Base-by-base conservation (phyloP, 2,797 vertebrate genomes). In the Acipenser transmontanus region DNA sequence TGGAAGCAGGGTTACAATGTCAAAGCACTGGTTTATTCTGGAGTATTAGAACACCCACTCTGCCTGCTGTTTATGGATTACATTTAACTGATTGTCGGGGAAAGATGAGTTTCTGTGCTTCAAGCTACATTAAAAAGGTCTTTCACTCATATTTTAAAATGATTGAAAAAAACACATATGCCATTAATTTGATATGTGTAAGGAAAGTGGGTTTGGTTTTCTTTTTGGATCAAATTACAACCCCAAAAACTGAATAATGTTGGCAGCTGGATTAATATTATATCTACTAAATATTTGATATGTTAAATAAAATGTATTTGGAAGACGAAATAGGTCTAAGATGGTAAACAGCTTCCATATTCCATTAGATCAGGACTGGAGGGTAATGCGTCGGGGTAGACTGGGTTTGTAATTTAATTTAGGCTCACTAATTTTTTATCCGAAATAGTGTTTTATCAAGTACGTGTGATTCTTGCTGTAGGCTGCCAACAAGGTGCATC, bases 161-260 rank as follows among this genome's bases (percentile, higher is more conserved):
- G n/a, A 57, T 12, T 5, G 8, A 47, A 52, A 65, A 34, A 57
- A 13, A 57, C 64, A 13, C 51, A 8, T 52, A 12, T 6, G 8
- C 13, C 14, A 65, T 65, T 65, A 13, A 65, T 65, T 14, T 65
- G 12, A 57, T 48, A 12, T 4, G 47, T 7, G 47, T 4, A 13
- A 17, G 17, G 61, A 47, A n/a, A 13, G 12, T 10, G 54, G 56
- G 64, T 48, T 59, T 54, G 14, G 52, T 51, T 59, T 59, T 56
- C 51, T 47, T 57, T 66, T 66, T 66, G 57, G 64, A 66, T 66
- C 48, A 47, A 66, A 66, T 66, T 66, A 66, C 64, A 57, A 50
- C 12, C 34, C 54, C 50, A 57, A 57, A 65, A 66, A 17, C 14
- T 57, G 54, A 48, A 51, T 34, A 66, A 66, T 34, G 6, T 1